Conservation (phyloP, 2,113 vertebrate genomes). For the Hymenochirus boettgeri region DNA sequence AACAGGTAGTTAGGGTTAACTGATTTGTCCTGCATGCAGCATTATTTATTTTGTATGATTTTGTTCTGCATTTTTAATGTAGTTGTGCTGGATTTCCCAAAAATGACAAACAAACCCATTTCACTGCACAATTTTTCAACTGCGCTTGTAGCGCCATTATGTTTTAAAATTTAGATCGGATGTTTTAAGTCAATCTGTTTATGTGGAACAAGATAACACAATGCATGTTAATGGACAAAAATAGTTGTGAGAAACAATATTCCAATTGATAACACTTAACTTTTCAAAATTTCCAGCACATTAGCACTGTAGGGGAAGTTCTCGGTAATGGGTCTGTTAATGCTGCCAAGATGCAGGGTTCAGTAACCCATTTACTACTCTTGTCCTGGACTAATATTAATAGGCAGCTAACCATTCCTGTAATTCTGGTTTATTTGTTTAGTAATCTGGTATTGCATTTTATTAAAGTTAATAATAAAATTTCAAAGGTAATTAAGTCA, state of each 20-base stretch:
- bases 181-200: no score
- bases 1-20: constrained; percentile 14
- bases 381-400: not conserved
- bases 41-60: constrained; percentile 15
- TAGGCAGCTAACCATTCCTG: constrained; percentile 3
- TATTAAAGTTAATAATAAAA: constrained; percentile 7
- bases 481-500: not conserved
- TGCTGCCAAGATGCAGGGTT: not conserved
- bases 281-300: constrained; percentile 10
- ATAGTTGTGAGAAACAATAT: not conserved
- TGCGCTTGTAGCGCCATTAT: not conserved
- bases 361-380: not conserved
- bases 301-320: not conserved
- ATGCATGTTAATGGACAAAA: not conserved
- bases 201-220: not conserved
- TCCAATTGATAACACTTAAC: not conserved
- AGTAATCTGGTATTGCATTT: not conserved
- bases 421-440: not conserved
- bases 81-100: constrained; percentile 50
- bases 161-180: not conserved
- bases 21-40: constrained; percentile 61
- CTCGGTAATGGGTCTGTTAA: no score
- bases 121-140: not conserved
- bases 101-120: not conserved
- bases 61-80: constrained; percentile 55